These are phyloP conservation scores for Thymelicus acteon DNA, from an alignment of 2,888 invertebrate genomes.

Conservation along the genomic window DNA sequence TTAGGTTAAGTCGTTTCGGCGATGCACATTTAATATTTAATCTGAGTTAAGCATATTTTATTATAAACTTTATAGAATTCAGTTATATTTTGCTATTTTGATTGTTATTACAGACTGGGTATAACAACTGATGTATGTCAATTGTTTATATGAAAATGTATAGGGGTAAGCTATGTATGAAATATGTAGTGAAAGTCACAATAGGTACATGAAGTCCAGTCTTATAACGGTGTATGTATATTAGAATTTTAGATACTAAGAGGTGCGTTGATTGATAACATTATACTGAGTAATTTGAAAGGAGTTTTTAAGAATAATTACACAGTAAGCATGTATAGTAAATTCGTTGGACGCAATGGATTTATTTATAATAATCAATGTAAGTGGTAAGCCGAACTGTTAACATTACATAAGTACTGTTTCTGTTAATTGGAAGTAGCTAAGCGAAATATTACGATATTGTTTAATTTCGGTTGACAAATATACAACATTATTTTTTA, in stretches of 20 bases:
- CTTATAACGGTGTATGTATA: conserved; percentile 73
- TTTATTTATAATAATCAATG: conserved; percentile 59
- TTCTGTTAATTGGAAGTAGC: conserved; percentile 74
- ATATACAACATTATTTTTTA: conserved; percentile 81
- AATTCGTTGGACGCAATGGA: conserved; percentile 49
- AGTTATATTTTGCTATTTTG: conserved; percentile 69
- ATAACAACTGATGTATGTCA: conserved; percentile 40
- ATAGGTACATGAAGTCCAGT: conserved; percentile 54
- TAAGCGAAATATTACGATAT: conserved; percentile 77
- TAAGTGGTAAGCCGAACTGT: conserved; percentile 67
- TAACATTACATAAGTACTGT: conserved; percentile 63
- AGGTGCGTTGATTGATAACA: conserved; percentile 67
- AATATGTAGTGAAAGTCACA: conserved; percentile 34
- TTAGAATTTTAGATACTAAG: conserved; percentile 72
- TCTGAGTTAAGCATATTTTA: conserved; percentile 72
- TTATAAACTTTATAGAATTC: conserved; percentile 63
- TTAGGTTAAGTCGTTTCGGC: conserved; percentile 65
- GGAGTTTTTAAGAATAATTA: conserved; percentile 54
- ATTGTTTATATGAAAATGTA: conserved; percentile 18
- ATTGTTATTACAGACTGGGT: conserved; percentile 59
- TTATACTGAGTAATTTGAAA: conserved; percentile 55
- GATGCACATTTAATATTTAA: conserved; percentile 74
- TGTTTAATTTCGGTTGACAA: conserved; percentile 84
- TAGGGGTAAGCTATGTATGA: conserved; percentile 28
- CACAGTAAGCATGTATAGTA: conserved; percentile 51